Evolutionary conservation across 2,113 vertebrate genomes (phyloP).

Genomic region (Rhegmatorhina hoffmannsi): DNA sequence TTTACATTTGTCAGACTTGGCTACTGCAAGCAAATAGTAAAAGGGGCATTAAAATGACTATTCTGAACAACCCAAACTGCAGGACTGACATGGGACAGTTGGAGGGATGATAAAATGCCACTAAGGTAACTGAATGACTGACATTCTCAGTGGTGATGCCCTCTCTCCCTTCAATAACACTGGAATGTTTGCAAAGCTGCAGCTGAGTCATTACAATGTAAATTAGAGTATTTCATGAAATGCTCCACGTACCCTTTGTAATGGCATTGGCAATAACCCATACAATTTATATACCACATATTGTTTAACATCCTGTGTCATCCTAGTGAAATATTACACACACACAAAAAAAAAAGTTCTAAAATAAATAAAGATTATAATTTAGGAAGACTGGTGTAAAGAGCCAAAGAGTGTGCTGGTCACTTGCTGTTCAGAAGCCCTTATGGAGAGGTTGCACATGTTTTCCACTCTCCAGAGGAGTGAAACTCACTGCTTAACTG

Average conservation of each 20-base stretch:
- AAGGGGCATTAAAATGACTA: background rate
- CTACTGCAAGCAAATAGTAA: background rate
- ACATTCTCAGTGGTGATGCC: background rate
- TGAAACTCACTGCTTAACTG: background rate
- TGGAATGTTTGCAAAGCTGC: background rate
- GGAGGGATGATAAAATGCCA: background rate
- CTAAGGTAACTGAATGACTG: background rate
- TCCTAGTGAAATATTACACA: background rate
- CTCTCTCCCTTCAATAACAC: background rate
- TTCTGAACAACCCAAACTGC: background rate
- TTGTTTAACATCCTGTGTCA: background rate
- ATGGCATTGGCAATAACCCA: background rate
- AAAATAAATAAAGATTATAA: background rate
- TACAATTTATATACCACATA: background rate
- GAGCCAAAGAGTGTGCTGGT: background rate
- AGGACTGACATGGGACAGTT: background rate
- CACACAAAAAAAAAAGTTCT: background rate
- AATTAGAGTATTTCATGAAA: background rate
- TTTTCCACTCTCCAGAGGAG: background rate
- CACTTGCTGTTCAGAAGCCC: background rate
- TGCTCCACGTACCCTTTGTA: background rate
- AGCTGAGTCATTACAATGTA: background rate
- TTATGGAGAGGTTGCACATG: background rate
- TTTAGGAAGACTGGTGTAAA: background rate
- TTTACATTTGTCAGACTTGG: background rate